These are phyloP conservation scores for Lacanobia wlatinum DNA, from an alignment of 2,888 invertebrate genomes.

Conservation along the genomic window DNA sequence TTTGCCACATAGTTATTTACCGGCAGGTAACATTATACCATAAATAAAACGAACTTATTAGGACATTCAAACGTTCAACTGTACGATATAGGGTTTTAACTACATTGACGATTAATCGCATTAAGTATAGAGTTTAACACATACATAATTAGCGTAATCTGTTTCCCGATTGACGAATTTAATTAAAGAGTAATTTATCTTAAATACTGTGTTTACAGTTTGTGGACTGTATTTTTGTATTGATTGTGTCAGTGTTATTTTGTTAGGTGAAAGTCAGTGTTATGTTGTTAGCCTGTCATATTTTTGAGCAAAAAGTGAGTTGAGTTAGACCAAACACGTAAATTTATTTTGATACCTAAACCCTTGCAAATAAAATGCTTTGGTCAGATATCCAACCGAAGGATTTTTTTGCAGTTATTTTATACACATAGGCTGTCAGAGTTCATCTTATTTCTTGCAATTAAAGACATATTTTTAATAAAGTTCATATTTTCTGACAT, in stretches of 20 bases:
- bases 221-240: slow-evolving; percentile 1
- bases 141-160: slow-evolving; percentile 51
- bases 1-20: background rate
- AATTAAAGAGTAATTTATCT: slow-evolving; percentile 42
- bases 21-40: too few species aligned
- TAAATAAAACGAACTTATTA: slow-evolving; percentile 7
- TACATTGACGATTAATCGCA: slow-evolving; percentile 37
- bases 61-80: background rate
- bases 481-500: too few species aligned
- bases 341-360: too few species aligned
- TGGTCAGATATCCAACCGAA: too few species aligned
- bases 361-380: too few species aligned
- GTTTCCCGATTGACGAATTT: slow-evolving; percentile 36
- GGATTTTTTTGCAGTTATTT: background rate
- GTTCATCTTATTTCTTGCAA: too few species aligned
- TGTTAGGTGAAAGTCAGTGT: background rate
- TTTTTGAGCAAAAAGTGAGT: background rate
- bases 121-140: slow-evolving; percentile 37
- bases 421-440: background rate
- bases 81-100: slow-evolving; percentile 6
- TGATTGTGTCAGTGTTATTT: background rate
- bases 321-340: too few species aligned
- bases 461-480: background rate
- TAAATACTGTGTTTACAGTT: slow-evolving; percentile 12
- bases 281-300: background rate